Base-by-base conservation (phyloP, 2,113 vertebrate species). In the Arothron firmamentum region DNA sequence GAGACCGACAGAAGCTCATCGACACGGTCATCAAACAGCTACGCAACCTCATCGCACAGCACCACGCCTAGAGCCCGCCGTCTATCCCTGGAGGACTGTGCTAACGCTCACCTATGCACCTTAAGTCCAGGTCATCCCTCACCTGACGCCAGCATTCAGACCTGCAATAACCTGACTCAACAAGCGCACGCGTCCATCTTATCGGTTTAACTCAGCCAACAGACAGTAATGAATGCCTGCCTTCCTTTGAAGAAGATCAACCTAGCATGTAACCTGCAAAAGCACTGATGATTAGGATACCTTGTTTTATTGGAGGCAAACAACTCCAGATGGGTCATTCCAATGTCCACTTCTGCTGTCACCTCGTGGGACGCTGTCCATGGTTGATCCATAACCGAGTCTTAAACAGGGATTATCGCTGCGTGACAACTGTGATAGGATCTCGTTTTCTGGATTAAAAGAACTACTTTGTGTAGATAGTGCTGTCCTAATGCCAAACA, bases 1-100 rank as follows among this genome's bases (percentile, higher is more conserved):
- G 95, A n/a, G 97, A 99, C 90, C 90, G 97, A 59, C 96, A 99
- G 92, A 98, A 93, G 68, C 83, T 99, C 70, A 98, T 99, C 16
- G 97, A 99, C 81, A 87, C 95, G 0, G 91, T 99, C 84, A 92
- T 95, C 87, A 98, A 94, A 67, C 97, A 99, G 87, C 93, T 99
- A 6, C 93, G 95, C 2, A 85, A 90, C 85, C 92, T 99, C 81
- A 96, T 98, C 84, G 89, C 91, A 70, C 93, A 96, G 74, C 95
- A 97, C 62, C 82, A 85, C 59, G 19, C 59, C 72, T 88, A 70
- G 59, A 56, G 38, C 1, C 20, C 48, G 45, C 31, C 45, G 0
- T 18, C 51, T 41, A n/a, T 67, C 28, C 28, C 52, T 58, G 67
- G 56, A 14, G 60, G 31, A 20, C 54, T 2, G 55, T 2, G 13